phyloP scores from a whole-genome alignment of 2,888 invertebrate species.

The Meliscaeva auricollis region DNA sequence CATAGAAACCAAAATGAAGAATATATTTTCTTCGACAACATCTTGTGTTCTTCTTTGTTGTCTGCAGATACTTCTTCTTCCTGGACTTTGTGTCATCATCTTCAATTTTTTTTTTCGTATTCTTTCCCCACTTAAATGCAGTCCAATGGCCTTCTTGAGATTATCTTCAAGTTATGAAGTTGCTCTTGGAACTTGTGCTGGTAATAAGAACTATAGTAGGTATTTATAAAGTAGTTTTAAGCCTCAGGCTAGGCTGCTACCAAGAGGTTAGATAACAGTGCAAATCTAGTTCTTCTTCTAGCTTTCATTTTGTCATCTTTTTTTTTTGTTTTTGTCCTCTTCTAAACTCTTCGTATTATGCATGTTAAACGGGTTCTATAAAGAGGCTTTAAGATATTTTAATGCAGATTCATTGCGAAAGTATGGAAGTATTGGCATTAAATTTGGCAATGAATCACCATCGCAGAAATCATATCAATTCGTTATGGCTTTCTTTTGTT shows the following conservation, averaged over 20 bases:
- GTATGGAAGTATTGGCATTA: not conserved
- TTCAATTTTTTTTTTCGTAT: not conserved
- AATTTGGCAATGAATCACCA: slow-evolving; percentile 15
- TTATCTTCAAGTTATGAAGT: not conserved
- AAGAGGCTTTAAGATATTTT: not conserved
- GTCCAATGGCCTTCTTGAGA: slow-evolving; percentile 29
- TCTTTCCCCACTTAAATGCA: slow-evolving; percentile 6
- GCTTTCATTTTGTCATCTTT: not conserved
- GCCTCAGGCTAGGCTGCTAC: not conserved
- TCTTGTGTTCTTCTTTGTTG: not conserved
- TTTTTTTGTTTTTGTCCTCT: no score
- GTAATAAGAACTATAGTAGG: not conserved
- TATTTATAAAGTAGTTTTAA: not conserved
- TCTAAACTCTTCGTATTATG: slow-evolving; percentile 1
- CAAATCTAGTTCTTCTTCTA: not conserved
- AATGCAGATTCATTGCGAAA: slow-evolving; percentile 13
- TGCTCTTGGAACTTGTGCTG: not conserved
- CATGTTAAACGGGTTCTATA: slow-evolving; percentile 5
- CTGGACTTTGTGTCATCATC: slow-evolving; percentile 9
- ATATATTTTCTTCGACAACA: no score
- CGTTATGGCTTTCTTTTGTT: not conserved
- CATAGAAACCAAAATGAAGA: slow-evolving; percentile 51
- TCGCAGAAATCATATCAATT: not conserved
- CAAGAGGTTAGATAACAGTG: slow-evolving; percentile 23
- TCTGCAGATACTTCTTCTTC: not conserved